A percentile compares a stretch with the other conserved stretches of the same genome.
Conservation (phyloP, 1,140 invertebrate genomes). For the Cyclina sinensis region DNA sequence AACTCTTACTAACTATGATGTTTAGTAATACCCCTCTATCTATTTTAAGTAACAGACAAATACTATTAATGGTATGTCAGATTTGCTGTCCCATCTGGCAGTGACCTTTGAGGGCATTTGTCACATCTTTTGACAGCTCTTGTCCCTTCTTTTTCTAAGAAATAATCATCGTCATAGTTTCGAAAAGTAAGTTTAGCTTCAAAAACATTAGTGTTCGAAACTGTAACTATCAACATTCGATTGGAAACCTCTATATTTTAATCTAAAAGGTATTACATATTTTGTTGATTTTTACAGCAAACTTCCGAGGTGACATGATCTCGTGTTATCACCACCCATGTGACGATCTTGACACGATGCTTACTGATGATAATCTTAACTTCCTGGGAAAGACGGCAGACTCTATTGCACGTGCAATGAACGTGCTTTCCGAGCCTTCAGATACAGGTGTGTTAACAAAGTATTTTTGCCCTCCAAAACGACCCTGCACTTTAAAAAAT, state of each 20-base stretch:
- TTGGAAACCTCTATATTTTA: not conserved
- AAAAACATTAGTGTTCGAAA: no score
- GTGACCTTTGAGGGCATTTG: no score
- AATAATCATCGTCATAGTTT: not conserved
- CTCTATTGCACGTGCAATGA: not conserved
- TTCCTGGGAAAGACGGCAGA: conserved; percentile 48
- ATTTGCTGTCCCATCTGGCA: no score
- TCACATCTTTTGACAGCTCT: not conserved
- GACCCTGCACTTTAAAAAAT: no score
- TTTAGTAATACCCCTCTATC: no score
- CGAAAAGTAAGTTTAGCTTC: no score
- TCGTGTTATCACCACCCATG: conserved; percentile 27
- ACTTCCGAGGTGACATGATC: conserved; percentile 26
- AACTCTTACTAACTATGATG: no score
- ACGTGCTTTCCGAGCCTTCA: not conserved
- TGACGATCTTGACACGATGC: conserved; percentile 33
- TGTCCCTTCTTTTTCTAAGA: not conserved
- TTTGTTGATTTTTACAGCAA: conserved; percentile 21
- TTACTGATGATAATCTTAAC: conserved; percentile 47
- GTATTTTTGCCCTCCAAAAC: no score
- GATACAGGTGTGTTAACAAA: not conserved
- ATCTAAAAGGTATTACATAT: not conserved
- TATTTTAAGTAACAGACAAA: no score
- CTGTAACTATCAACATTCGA: not conserved
- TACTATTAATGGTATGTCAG: no score